Base-by-base conservation (phyloP, 1,140 invertebrate species). In the Idris sp. region DNA sequence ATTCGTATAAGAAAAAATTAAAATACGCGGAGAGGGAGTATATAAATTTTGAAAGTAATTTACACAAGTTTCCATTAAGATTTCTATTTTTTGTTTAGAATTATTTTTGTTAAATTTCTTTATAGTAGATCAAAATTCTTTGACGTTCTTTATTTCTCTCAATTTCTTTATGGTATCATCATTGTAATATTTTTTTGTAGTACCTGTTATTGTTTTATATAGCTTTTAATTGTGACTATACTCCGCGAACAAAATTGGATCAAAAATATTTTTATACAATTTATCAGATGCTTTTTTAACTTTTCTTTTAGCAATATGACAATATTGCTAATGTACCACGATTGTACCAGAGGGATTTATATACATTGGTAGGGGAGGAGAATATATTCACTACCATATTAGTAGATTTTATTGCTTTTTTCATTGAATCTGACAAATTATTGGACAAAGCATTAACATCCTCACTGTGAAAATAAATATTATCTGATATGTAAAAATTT, bases 41-140 rank as follows among this genome's bases (percentile, higher is more conserved):
- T 51, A 51, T 14, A 36, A 36, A 13, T 51, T 33, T 36, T 36
- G 10, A 51, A 36, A 51, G 14, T 35, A 51, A 2, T 51, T 8
- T 0, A 14, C n/a, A 9, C 48, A 51, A 6, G 48, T n/a, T 36
- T 51, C 33, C 7, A 51, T 25, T 4, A 19, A 10, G 9, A 35
- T 36, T 13, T 36, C 31, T 11, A 25, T 14, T 51, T 18, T 18
- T 9, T 13, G 9, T 36, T 51, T 28, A 9, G 1, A 7, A 1
- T 1, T 4, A 14, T 36, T 51, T 22, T 25, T 22, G 10, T 2
- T 36, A 15, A 36, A 51, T 16, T 51, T 36, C 1, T 51, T 51
- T 14, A 25, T 11, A 13, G 48, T 51, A 13, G 2, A 4, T 33
- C 31, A 51, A 26, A 51, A 36, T 25, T 36, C 48, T 51, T 15